Evolutionary conservation across 2,888 invertebrate species (phyloP), one percentile per base, ranked within the genome.

Genomic region (Auanema sp.): DNA sequence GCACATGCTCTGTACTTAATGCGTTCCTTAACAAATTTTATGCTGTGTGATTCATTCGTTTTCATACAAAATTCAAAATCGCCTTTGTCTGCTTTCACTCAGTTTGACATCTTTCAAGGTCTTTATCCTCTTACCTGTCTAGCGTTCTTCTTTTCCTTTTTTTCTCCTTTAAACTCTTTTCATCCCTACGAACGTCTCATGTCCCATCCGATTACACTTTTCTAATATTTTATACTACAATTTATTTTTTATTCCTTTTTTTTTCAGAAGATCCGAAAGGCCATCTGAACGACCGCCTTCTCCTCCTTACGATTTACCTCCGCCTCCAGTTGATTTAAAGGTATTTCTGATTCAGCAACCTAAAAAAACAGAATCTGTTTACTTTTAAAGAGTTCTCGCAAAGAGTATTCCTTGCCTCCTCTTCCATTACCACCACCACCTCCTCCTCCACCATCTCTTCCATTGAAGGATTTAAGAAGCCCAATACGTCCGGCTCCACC

Each of bases 301-400:
- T 16, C 70, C 70, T 62, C 69, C 68, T 50, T 66, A 64, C 54
- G 65, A 71, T 40, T 69, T 70, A 56, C 71, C 73, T n/a, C 73
- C 73, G 43, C 70, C 73, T 18, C 50, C 69, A 11, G 68, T 71
- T 3, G 58, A 60, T 42, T 42, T 59, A 51, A 40, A 59, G 51
- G 59, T 59, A 52, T 18, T 42, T 41, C 4, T 12, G 47, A 25
- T 24, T 56, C 53, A 53, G 2, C 40, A 33, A 53, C 10, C 33
- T 33, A 33, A 5, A 33, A 33, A 33, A 33, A 33, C 33, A 33
- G 4, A 16, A 23, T 4, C 21, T 43, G 18, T 33, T 25, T 56
- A 21, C 41, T 56, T 10, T 16, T 18, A 2, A 4, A 21, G 18
- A n/a, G 42, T 23, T 11, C 24, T 33, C 33, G 50, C 16, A 24